These are phyloP conservation scores for Caradrina clavipalpis DNA, from an alignment of 2,888 invertebrate species.

Conservation along the genomic window DNA sequence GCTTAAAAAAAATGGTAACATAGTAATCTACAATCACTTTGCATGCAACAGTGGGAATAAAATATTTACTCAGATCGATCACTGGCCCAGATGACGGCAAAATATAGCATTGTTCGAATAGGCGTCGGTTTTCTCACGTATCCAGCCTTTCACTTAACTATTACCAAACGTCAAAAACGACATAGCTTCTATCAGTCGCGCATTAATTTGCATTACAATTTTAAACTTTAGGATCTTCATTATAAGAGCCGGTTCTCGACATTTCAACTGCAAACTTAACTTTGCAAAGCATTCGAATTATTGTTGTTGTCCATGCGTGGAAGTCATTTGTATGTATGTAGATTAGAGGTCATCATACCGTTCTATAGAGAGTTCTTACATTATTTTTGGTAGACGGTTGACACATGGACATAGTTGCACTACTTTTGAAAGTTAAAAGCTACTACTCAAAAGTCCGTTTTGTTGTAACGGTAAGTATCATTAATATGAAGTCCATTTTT, in stretches of 20 bases:
- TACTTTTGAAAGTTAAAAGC: slow-evolving; percentile 70
- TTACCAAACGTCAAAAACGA: slow-evolving; percentile 82
- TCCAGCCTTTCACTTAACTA: slow-evolving; percentile 88
- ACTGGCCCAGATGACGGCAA: slow-evolving; percentile 85
- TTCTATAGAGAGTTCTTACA: slow-evolving; percentile 80
- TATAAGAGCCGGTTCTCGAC: slow-evolving; percentile 49
- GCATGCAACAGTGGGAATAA: slow-evolving; percentile 80
- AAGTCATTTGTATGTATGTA: slow-evolving; percentile 89
- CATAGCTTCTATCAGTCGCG: slow-evolving; percentile 39
- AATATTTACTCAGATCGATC: slow-evolving; percentile 89
- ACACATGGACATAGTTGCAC: slow-evolving; percentile 79
- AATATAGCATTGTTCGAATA: slow-evolving; percentile 88
- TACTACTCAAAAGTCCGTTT: slow-evolving; percentile 60
- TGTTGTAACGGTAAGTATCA: slow-evolving; percentile 51
- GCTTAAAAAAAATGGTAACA: slow-evolving; percentile 55
- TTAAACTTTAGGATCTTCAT: slow-evolving; percentile 67
- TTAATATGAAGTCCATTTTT: slow-evolving; percentile 29
- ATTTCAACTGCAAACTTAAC: slow-evolving; percentile 41
- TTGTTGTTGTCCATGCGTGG: slow-evolving; percentile 88
- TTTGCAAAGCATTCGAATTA: slow-evolving; percentile 80
- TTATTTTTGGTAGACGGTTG: slow-evolving; percentile 77
- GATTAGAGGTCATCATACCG: slow-evolving; percentile 89
- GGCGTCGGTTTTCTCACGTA: slow-evolving; percentile 89
- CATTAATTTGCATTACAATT: slow-evolving; percentile 55
- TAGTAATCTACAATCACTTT: slow-evolving; percentile 78